Evolutionary conservation across 2,113 vertebrate species (phyloP).

Genomic region (Thunnus maccoyii): DNA sequence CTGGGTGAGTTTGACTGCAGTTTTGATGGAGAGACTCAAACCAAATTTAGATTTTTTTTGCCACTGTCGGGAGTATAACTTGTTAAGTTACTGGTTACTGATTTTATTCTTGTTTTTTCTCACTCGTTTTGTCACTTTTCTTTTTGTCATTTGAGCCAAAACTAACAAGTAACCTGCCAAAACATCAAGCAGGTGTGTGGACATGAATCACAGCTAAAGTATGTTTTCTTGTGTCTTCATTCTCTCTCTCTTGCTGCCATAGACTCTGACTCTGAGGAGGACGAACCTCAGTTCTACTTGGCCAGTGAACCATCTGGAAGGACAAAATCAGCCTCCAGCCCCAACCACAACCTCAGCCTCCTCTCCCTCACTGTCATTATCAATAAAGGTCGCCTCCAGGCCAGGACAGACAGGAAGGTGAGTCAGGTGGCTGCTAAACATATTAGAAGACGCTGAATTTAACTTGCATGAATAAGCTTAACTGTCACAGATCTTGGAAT

Average conservation of each 20-base stretch:
- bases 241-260: constrained; percentile 3
- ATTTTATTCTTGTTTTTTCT: background rate
- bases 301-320: constrained; percentile 73
- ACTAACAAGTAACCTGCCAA: background rate
- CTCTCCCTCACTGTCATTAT: constrained; percentile 89
- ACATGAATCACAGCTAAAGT: background rate
- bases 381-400: constrained; percentile 88
- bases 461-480: constrained; percentile 5
- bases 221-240: constrained; percentile 9
- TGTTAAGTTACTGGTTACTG: too few species aligned
- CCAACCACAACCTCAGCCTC: constrained; percentile 84
- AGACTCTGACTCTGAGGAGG: constrained; percentile 94
- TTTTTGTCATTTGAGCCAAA: too few species aligned
- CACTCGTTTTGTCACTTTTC: background rate
- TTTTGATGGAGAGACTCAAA: constrained; percentile 19
- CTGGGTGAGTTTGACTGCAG: constrained; percentile 83
- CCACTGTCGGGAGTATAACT: background rate
- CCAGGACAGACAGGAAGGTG: constrained; percentile 90
- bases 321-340: constrained; percentile 58
- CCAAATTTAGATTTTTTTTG: background rate
- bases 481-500: constrained; percentile 1
- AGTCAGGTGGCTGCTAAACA: constrained; percentile 16
- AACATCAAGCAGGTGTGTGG: background rate
- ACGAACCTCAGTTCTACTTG: constrained; percentile 88
- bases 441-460: background rate